These are phyloP conservation scores for Anseranas semipalmata DNA, from an alignment of 2,113 vertebrate genomes.

Conservation along the genomic window DNA sequence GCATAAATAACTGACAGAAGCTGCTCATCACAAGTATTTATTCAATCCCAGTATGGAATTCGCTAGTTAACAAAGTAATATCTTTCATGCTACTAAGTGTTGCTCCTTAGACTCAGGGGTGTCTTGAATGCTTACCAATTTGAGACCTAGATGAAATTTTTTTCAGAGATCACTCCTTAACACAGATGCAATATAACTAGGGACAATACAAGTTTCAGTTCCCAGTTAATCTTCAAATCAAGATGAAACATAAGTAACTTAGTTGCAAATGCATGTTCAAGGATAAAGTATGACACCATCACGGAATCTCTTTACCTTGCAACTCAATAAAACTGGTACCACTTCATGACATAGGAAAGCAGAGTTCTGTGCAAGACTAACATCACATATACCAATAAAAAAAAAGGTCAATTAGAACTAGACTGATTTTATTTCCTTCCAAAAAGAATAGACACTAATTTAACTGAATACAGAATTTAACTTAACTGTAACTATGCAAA, in stretches of 20 bases:
- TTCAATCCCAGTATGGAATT: neutral
- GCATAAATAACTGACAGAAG: neutral
- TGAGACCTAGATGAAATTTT: neutral
- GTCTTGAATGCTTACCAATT: neutral
- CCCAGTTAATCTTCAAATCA: neutral
- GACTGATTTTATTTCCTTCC: slow-evolving; percentile 62
- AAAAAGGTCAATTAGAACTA: slow-evolving; percentile 53
- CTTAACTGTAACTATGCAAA: slow-evolving; percentile 68
- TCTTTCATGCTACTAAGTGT: neutral
- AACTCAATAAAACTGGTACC: neutral
- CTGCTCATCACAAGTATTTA: neutral
- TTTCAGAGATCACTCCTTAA: neutral
- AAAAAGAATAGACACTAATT: slow-evolving; percentile 56
- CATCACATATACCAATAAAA: neutral
- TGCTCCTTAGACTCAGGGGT: neutral
- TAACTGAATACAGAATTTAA: slow-evolving; percentile 69
- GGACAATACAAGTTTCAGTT: neutral
- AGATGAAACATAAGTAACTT: neutral
- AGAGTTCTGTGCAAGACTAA: neutral
- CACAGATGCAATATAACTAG: neutral
- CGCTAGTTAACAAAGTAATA: neutral
- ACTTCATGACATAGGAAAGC: neutral
- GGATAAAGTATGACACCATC: neutral
- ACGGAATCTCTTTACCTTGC: neutral
- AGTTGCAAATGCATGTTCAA: neutral